Conservation (phyloP, 1,140 invertebrate genomes). For the Arion vulgaris region DNA sequence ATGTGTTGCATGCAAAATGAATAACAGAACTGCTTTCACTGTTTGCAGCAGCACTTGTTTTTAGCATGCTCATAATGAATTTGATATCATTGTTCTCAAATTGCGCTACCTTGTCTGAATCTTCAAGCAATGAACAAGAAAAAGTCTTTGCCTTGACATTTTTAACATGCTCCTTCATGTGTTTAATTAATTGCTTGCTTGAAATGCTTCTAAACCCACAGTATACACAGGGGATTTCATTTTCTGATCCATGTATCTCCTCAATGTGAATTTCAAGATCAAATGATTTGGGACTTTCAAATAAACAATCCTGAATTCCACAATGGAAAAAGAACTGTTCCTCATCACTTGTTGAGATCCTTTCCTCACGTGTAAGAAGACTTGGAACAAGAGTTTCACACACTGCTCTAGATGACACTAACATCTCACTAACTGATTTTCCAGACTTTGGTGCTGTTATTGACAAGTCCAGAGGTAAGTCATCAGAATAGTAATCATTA, state of each 20-base stretch:
- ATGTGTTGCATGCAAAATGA: slow-evolving; percentile 1
- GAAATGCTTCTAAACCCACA: neutral
- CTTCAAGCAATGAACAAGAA: slow-evolving; percentile 17
- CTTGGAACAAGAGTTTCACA: neutral
- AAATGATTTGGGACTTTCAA: neutral
- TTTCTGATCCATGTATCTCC: neutral
- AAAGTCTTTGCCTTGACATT: neutral
- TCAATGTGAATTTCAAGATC: neutral
- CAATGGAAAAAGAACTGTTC: neutral
- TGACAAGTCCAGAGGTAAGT: slow-evolving; percentile 1
- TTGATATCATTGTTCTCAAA: slow-evolving; percentile 6
- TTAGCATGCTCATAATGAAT: neutral
- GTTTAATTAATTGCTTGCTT: neutral
- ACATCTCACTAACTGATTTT: neutral
- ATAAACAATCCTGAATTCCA: neutral
- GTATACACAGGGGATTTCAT: neutral
- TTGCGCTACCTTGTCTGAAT: neutral
- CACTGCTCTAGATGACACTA: neutral
- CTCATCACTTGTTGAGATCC: neutral
- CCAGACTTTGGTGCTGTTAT: neutral
- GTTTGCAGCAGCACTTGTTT: neutral
- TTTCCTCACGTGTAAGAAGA: neutral
- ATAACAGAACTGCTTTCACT: neutral
- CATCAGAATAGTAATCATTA: neutral
- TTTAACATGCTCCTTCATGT: slow-evolving; percentile 1